Percentiles rank a stretch among this genome's conserved stretches.
Conservation (phyloP, 92 coral and sea anemone species). For the Palythoa caribaeorum region DNA sequence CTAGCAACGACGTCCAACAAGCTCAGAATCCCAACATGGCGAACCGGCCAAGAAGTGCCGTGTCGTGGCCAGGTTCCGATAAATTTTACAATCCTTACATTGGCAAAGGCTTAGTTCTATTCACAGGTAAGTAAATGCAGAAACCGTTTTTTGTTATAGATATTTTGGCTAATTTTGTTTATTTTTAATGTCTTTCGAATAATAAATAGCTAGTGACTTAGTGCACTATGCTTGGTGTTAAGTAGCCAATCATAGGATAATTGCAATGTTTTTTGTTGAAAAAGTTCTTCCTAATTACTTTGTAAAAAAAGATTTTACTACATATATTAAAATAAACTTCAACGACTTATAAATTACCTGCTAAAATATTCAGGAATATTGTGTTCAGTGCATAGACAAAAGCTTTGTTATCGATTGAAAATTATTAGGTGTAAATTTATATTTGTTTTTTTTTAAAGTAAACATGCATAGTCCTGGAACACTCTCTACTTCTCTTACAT, state of each 20-base stretch:
- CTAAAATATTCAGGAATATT: background rate
- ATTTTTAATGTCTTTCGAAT: background rate
- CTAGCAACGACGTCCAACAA: slow-evolving; percentile 83
- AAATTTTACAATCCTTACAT: slow-evolving; percentile 91
- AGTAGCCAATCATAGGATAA: background rate
- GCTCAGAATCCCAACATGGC: slow-evolving; percentile 74
- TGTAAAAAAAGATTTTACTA: background rate
- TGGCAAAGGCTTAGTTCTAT: slow-evolving; percentile 93
- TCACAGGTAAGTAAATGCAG: slow-evolving; percentile 72
- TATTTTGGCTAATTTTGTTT: background rate
- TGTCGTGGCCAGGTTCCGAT: slow-evolving; percentile 89
- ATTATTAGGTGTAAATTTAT: no score
- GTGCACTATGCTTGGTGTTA: no score
- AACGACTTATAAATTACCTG: background rate
- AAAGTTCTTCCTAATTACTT: background rate
- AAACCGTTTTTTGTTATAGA: background rate
- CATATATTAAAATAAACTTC: background rate
- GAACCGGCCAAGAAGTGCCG: slow-evolving; percentile 63
- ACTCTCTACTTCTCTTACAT: no score
- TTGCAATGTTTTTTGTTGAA: background rate
- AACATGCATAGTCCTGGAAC: no score
- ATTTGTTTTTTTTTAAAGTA: no score
- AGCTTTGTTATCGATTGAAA: no score
- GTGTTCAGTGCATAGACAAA: no score
- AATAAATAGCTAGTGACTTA: no score